These are phyloP conservation scores for Cosmorhoe ocellata DNA, from an alignment of 2,888 invertebrate species.

Conservation along the genomic window DNA sequence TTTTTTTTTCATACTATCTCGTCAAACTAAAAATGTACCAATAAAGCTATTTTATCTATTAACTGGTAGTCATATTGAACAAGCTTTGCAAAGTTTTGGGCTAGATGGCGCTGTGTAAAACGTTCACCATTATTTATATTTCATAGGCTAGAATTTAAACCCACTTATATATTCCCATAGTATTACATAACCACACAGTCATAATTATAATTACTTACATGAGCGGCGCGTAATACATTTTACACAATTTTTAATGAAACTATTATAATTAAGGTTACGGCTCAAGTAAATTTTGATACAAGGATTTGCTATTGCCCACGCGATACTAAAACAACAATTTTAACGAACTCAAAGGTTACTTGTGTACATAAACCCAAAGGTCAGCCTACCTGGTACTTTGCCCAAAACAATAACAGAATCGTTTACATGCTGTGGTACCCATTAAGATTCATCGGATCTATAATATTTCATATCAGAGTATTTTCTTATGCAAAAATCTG, in stretches of 20 bases:
- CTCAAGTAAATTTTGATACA: conserved; percentile 10
- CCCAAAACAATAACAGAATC: conserved; percentile 35
- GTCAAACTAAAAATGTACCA: background rate
- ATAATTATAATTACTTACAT: too few relatives aligned
- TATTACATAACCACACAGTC: too few relatives aligned
- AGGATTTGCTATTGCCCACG: conserved; percentile 14
- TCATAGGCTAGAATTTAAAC: too few relatives aligned
- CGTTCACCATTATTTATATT: too few relatives aligned
- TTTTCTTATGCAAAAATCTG: conserved; percentile 36
- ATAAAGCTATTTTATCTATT: too few relatives aligned
- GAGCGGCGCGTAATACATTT: too few relatives aligned
- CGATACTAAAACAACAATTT: conserved; percentile 26
- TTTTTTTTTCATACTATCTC: background rate
- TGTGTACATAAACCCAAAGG: conserved; percentile 31
- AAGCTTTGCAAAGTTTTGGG: too few relatives aligned
- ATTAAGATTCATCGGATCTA: conserved; percentile 30
- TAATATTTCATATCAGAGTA: conserved; percentile 35
- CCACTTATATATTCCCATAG: too few relatives aligned
- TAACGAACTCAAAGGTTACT: conserved; percentile 35
- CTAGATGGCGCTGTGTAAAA: too few relatives aligned
- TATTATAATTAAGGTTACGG: conserved; percentile 5
- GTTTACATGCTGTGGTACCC: conserved; percentile 30
- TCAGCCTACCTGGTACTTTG: conserved; percentile 25
- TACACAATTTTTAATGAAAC: background rate
- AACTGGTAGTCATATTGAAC: too few relatives aligned